Percentiles rank a stretch among this genome's conserved stretches.
Conservation (phyloP, 1,140 invertebrate species). For the Trichonephila clavipes region DNA sequence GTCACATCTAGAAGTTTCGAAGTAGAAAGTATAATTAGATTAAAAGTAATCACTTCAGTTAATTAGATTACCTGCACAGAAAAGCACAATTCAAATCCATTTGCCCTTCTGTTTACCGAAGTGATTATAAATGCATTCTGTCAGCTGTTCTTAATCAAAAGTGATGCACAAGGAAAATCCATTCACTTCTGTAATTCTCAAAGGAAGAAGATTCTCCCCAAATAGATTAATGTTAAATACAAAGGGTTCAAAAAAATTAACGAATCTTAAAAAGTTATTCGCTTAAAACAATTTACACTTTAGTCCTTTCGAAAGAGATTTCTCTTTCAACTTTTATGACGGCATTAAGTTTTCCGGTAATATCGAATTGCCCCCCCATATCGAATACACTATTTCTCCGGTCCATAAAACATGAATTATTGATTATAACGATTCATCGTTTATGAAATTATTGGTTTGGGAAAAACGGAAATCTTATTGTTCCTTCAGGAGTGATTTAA, state of each 20-base stretch:
- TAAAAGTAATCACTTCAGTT: conserved; percentile 30
- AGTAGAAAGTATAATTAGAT: neutral
- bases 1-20: neutral
- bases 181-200: neutral
- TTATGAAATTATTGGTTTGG: neutral
- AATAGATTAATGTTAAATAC: neutral
- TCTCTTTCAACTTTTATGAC: neutral
- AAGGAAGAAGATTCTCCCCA: neutral
- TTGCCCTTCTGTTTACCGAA: neutral
- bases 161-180: neutral
- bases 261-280: neutral
- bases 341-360: neutral
- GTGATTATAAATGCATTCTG: neutral
- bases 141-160: neutral
- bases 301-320: neutral
- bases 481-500: neutral
- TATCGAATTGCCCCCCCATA: neutral
- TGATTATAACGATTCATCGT: neutral
- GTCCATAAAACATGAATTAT: neutral
- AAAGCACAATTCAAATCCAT: conserved; percentile 1
- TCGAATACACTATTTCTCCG: neutral
- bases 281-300: neutral
- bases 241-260: conserved; percentile 10
- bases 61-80: neutral
- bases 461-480: neutral